Base-by-base conservation (phyloP, 2,113 vertebrate genomes). In the Pungitius pungitius region DNA sequence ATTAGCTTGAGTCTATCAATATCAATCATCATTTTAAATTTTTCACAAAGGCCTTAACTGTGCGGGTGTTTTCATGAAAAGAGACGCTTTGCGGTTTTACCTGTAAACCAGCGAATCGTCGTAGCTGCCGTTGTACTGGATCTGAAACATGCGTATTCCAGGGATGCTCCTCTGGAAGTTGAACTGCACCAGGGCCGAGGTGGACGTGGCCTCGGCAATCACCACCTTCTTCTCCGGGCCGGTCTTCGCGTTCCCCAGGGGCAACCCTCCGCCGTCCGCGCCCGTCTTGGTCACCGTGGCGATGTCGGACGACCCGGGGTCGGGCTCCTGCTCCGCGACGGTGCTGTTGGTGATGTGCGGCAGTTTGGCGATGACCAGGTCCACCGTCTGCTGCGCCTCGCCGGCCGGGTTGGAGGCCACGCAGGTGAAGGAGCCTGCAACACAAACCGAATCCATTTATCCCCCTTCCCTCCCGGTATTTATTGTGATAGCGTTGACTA, bases 41-140 rank as follows among this genome's bases (percentile, higher is more conserved):
- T 42, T 37, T 55, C 40, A 22, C 10, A 24, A 13, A 5, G 30
- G 24, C 0, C 0, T 62, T 24, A 52, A 52, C 47, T 61, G 18
- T 3, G 40, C 4, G n/a, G 54, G 8, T 27, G 49, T 24, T 73
- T 63, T 20, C 58, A 40, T 27, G 13, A 37, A 51, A 14, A 17
- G 24, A 27, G 51, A 26, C 15, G 52, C 24, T 26, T 27, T 26
- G 52, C 3, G 3, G 14, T 9, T 94, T 95, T 93, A 99, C 98
- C 98, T 98, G 95, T 99, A 99, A 69, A 99, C 97, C 88, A 99
- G 92, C 2, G 98, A 99, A 87, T 99, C 98, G 77, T 99, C 98
- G 0, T 99, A 99, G 80, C 94, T 96, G 80, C 98, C 97, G n/a
- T 99, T 99, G 83, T 99, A 99, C 73, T 99, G 98, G 83, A 99